Evolutionary conservation across 2,888 invertebrate species (phyloP).

Genomic region (Horisme vitalbata): DNA sequence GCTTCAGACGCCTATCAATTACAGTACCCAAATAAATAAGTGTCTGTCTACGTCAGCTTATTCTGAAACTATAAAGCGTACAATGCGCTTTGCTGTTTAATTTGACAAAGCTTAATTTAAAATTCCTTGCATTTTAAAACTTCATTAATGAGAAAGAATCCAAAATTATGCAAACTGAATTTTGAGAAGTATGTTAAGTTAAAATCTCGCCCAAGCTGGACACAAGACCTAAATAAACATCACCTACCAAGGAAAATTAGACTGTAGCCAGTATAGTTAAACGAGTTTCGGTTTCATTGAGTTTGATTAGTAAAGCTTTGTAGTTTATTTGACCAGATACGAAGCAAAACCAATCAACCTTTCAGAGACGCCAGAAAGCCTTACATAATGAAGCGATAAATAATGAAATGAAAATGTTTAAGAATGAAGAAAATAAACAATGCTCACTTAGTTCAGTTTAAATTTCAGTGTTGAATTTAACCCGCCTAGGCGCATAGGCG

Average conservation of each 20-base stretch:
- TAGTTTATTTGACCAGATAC: constrained; percentile 14
- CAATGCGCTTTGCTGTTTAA: constrained; percentile 5
- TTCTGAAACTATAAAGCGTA: constrained; percentile 2
- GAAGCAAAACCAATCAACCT: constrained; percentile 8
- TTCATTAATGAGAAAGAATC: neutral
- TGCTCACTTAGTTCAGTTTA: no score
- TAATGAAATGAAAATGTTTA: no score
- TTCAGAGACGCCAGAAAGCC: no score
- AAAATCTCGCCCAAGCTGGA: constrained; percentile 13
- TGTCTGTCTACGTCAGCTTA: constrained; percentile 6
- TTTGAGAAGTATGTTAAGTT: constrained; percentile 15
- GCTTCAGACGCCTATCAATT: constrained; percentile 34
- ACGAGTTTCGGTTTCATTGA: constrained; percentile 22
- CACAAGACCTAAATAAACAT: constrained; percentile 22
- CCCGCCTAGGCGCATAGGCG: constrained; percentile 23
- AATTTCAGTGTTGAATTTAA: constrained; percentile 36
- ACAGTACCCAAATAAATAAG: constrained; percentile 21
- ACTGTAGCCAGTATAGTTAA: constrained; percentile 14
- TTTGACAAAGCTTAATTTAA: neutral
- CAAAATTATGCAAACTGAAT: constrained; percentile 3
- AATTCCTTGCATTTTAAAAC: neutral
- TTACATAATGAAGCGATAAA: no score
- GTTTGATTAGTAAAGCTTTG: constrained; percentile 16
- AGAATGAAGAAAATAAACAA: no score
- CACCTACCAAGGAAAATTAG: constrained; percentile 16